phyloP scores from a whole-genome alignment of 2,888 invertebrate species.

The Ormyrus nitidulus region DNA sequence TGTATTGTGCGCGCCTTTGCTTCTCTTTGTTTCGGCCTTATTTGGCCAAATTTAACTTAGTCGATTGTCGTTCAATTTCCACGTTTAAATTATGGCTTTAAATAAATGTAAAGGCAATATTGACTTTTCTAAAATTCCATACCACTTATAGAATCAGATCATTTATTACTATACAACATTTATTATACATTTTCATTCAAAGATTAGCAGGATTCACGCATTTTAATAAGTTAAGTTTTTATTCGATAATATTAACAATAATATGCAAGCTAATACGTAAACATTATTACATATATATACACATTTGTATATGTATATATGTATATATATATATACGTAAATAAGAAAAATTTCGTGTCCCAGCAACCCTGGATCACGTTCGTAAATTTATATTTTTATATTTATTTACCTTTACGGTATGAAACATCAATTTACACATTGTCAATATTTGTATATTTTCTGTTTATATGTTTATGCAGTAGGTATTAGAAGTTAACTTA shows the following conservation, averaged over 20 bases:
- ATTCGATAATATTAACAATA: constrained; percentile 27
- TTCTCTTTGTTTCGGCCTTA: too few species aligned
- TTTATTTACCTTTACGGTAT: neutral
- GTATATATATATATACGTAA: constrained; percentile 26
- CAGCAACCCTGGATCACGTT: constrained; percentile 46
- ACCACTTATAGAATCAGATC: neutral
- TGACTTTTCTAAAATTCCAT: neutral
- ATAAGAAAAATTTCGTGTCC: constrained; percentile 54
- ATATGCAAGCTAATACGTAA: constrained; percentile 53
- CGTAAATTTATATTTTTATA: constrained; percentile 41
- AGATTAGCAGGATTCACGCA: constrained; percentile 9
- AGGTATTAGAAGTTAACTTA: too few species aligned
- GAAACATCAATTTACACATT: neutral
- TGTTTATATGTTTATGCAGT: neutral
- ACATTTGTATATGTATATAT: too few species aligned
- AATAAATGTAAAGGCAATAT: too few species aligned
- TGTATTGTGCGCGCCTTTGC: too few species aligned
- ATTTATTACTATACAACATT: constrained; percentile 49
- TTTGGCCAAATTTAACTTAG: too few species aligned
- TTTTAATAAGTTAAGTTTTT: constrained; percentile 10
- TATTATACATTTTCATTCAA: constrained; percentile 47
- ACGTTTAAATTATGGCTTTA: too few species aligned
- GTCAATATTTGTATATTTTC: neutral
- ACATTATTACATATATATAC: neutral
- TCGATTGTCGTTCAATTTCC: too few species aligned